Conservation (phyloP, 1,140 invertebrate genomes). For the Cydia fagiglandana region DNA sequence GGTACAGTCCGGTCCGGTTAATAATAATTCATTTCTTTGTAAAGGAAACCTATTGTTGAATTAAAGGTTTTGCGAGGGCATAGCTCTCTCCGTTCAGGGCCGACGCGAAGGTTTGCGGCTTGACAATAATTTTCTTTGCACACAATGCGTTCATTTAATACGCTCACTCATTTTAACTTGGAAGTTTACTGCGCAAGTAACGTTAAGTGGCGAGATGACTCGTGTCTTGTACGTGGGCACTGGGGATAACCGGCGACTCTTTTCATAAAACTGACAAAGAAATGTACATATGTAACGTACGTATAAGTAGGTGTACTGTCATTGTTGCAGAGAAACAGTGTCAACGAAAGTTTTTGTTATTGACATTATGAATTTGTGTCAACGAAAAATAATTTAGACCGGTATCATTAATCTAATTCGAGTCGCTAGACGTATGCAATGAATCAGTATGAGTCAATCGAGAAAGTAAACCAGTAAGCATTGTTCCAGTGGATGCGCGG, state of each 20-base stretch:
- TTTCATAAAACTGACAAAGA: constrained; percentile 24
- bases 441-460: constrained; percentile 76
- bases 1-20: constrained; percentile 34
- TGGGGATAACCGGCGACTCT: neutral
- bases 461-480: constrained; percentile 77
- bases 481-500: constrained; percentile 75
- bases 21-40: constrained; percentile 60
- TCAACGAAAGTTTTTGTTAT: constrained; percentile 47
- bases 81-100: constrained; percentile 48
- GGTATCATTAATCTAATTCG: constrained; percentile 71
- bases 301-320: neutral
- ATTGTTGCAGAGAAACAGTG: constrained; percentile 30
- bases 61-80: constrained; percentile 56
- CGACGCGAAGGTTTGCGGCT: constrained; percentile 45
- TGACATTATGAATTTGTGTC: constrained; percentile 46
- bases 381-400: constrained; percentile 41
- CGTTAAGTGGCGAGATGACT: neutral
- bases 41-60: constrained; percentile 54
- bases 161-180: constrained; percentile 26
- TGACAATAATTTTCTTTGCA: constrained; percentile 41
- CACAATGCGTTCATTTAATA: constrained; percentile 31
- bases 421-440: constrained; percentile 68
- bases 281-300: constrained; percentile 3
- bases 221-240: constrained; percentile 12
- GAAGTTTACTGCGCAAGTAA: constrained; percentile 9